These are phyloP conservation scores for Rousettus leschenaultii DNA, from an alignment of 2,113 vertebrate genomes.

Conservation along the genomic window DNA sequence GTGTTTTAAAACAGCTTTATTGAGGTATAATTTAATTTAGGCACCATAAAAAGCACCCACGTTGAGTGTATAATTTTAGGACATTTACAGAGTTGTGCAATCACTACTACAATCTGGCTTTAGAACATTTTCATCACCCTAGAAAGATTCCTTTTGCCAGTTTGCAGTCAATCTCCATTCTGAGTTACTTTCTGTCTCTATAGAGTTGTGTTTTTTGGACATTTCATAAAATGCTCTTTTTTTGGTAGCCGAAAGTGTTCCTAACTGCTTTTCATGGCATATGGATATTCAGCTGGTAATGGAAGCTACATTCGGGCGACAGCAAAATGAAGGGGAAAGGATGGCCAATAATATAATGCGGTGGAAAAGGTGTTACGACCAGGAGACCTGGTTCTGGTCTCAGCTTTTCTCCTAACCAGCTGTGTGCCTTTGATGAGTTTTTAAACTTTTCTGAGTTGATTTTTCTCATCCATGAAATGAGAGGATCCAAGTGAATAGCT, in stretches of 20 bases:
- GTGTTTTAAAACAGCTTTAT: background rate
- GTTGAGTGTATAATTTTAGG: background rate
- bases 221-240: background rate
- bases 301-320: background rate
- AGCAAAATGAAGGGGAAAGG: background rate
- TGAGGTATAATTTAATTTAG: background rate
- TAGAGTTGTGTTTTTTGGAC: background rate
- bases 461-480: background rate
- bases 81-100: background rate
- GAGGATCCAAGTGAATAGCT: background rate
- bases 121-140: background rate
- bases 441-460: background rate
- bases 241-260: background rate
- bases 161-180: background rate
- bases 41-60: background rate
- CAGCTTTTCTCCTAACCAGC: background rate
- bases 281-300: background rate
- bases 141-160: background rate
- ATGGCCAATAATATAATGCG: rapidly evolving
- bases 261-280: background rate
- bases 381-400: background rate
- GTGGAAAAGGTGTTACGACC: background rate
- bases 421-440: background rate
- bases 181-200: background rate
- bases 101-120: background rate